These are phyloP conservation scores for Girardinus metallicus DNA, from an alignment of 2,797 vertebrate species.

Conservation along the genomic window DNA sequence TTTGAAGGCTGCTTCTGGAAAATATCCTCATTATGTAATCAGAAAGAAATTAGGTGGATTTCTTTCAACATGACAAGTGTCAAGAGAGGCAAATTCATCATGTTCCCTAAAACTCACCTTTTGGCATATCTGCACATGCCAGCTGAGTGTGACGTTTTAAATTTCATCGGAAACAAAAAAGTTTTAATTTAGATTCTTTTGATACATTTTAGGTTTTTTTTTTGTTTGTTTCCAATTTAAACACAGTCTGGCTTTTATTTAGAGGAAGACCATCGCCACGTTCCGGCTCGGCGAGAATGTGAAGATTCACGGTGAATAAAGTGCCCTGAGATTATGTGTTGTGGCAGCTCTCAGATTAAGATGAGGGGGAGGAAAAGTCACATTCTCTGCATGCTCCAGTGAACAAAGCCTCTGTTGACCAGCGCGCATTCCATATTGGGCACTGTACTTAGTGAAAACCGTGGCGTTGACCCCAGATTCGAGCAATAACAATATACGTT, in stretches of 20 bases:
- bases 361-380: slow-evolving; percentile 53
- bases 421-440: slow-evolving; percentile 53
- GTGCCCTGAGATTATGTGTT: slow-evolving; percentile 49
- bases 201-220: neutral
- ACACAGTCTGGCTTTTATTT: neutral
- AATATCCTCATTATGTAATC: slow-evolving; percentile 3
- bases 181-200: neutral
- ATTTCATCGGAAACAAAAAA: neutral
- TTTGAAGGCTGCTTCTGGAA: neutral
- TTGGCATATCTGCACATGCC: neutral
- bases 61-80: neutral
- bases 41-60: neutral
- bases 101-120: neutral
- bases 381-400: slow-evolving; percentile 60
- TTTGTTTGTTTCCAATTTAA: neutral
- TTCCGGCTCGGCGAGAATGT: slow-evolving; percentile 16
- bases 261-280: slow-evolving; percentile 46
- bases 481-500: slow-evolving; percentile 14
- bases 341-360: slow-evolving; percentile 54
- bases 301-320: slow-evolving; percentile 21
- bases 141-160: neutral
- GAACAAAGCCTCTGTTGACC: slow-evolving; percentile 71
- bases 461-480: slow-evolving; percentile 24
- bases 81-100: neutral
- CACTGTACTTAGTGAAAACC: slow-evolving; percentile 40